These are phyloP conservation scores for Euschistus heros DNA, from an alignment of 1,140 invertebrate genomes.

Conservation along the genomic window DNA sequence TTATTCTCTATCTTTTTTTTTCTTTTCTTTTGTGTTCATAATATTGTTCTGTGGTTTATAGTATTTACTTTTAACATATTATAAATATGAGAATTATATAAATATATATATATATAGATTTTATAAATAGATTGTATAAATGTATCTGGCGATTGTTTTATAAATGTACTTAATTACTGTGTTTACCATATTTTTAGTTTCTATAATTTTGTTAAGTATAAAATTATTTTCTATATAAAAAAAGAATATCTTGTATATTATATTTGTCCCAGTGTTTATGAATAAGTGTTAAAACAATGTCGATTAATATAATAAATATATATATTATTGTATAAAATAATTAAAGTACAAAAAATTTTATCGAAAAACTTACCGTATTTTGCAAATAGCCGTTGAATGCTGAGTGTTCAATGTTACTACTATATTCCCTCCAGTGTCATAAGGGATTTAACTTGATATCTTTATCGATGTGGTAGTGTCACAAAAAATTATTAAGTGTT, in stretches of 20 bases:
- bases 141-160: constrained; percentile 22
- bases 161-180: constrained; percentile 28
- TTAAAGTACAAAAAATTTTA: constrained; percentile 23
- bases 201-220: constrained; percentile 21
- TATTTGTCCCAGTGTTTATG: constrained; percentile 26
- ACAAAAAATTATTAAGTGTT: constrained; percentile 8
- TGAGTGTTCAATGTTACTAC: constrained; percentile 22
- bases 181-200: constrained; percentile 28
- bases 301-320: constrained; percentile 19
- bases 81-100: constrained; percentile 20
- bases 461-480: constrained; percentile 15
- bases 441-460: constrained; percentile 6
- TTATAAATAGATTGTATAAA: constrained; percentile 24
- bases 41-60: constrained; percentile 21
- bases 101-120: constrained; percentile 15
- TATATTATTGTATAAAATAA: constrained; percentile 19
- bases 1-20: constrained; percentile 22
- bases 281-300: constrained; percentile 17
- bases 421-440: constrained; percentile 18
- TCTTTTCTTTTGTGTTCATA: constrained; percentile 21
- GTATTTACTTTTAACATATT: constrained; percentile 20
- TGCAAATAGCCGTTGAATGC: constrained; percentile 19
- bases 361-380: constrained; percentile 20
- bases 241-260: constrained; percentile 23
- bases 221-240: constrained; percentile 18